Base-by-base conservation (phyloP, 2,888 invertebrate genomes). In the Leptopterna dolabrata region DNA sequence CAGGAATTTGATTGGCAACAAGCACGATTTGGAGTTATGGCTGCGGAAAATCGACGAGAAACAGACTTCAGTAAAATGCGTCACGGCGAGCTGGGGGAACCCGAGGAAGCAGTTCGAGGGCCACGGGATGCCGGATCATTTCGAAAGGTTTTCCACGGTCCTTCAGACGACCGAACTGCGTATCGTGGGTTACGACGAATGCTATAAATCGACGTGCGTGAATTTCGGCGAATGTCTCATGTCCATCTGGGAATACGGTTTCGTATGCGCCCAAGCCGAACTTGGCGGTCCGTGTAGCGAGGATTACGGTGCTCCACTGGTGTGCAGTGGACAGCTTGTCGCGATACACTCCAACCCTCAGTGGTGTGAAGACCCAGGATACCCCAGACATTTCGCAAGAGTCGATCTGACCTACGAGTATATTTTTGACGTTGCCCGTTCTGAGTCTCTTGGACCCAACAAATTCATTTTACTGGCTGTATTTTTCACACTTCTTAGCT, bases 21-120 rank as follows among this genome's bases (percentile, higher is more conserved):
- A 24, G 19, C 19, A 19, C 2, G 83, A 63, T 11, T 36, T 83
- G 83, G 83, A 43, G 7, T 3, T 1, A 13, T 24, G 36, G 0
- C 14, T 83, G 19, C 78, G 47, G 3, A 9, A 24, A 0, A n/a
- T n/a, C n/a, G n/a, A n/a, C n/a, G n/a, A n/a, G n/a, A n/a, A n/a
- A n/a, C n/a, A 47, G 11, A 47, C 47, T 11, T 47, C 47, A 47
- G 11, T 11, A 47, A 45, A 47, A 30, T 85, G 85, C 36, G 29
- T 73, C 1, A 76, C 85, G 4, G 85, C 85, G 2, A 45, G 73
- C 3, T 85, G 85, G 85, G 85, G 85, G 9, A 55, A 85, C 29
- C 85, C 85, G 1, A 43, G 76, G 47, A 85, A 85, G 45, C 55
- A 85, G 41, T 85, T 85, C 63, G 85, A 85, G 73, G 85, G 85